Percentiles rank a stretch among this genome's conserved stretches.
Evolutionary conservation across 2,113 vertebrate genomes (phyloP).

Genomic region (Pseudorasbora parva): DNA sequence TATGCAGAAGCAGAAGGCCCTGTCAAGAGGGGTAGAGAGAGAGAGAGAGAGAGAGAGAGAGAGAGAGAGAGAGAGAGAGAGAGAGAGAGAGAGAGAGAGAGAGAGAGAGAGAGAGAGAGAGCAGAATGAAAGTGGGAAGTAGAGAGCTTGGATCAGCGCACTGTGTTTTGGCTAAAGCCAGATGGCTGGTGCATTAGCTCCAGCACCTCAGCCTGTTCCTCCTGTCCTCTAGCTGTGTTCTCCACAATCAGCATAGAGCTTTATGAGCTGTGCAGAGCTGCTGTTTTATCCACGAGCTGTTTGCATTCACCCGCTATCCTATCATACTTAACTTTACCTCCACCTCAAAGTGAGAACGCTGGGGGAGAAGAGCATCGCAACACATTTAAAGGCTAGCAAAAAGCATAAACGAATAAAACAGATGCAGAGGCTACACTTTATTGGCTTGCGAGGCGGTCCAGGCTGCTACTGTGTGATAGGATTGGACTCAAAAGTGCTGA

Average conservation of each 20-base stretch:
- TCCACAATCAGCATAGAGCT: slow-evolving; percentile 64
- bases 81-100: slow-evolving; percentile 30
- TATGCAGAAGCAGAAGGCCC: slow-evolving; percentile 50
- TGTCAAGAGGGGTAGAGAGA: slow-evolving; percentile 27
- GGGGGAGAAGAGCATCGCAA: slow-evolving; percentile 3
- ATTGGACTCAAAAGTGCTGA: slow-evolving; percentile 58
- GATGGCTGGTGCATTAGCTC: slow-evolving; percentile 66
- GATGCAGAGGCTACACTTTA: slow-evolving; percentile 57
- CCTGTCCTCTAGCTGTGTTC: slow-evolving; percentile 68
- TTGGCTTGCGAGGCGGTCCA: slow-evolving; percentile 46
- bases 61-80: slow-evolving; percentile 43
- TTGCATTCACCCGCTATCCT: slow-evolving; percentile 48
- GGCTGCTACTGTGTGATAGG: slow-evolving; percentile 48
- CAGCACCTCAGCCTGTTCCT: slow-evolving; percentile 65
- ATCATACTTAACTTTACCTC: slow-evolving; percentile 38
- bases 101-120: slow-evolving; percentile 44
- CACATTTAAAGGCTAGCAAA: slow-evolving; percentile 54
- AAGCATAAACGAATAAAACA: slow-evolving; percentile 63
- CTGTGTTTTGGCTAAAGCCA: slow-evolving; percentile 68
- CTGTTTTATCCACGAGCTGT: slow-evolving; percentile 63
- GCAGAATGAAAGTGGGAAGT: slow-evolving; percentile 7
- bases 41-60: slow-evolving; percentile 44
- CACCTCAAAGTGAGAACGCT: slow-evolving; percentile 18
- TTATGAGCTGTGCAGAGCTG: slow-evolving; percentile 71
- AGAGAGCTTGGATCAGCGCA: slow-evolving; percentile 44